Evolutionary conservation across 2,113 vertebrate species (phyloP).

Genomic region (Chamaetylas fuelleborni): DNA sequence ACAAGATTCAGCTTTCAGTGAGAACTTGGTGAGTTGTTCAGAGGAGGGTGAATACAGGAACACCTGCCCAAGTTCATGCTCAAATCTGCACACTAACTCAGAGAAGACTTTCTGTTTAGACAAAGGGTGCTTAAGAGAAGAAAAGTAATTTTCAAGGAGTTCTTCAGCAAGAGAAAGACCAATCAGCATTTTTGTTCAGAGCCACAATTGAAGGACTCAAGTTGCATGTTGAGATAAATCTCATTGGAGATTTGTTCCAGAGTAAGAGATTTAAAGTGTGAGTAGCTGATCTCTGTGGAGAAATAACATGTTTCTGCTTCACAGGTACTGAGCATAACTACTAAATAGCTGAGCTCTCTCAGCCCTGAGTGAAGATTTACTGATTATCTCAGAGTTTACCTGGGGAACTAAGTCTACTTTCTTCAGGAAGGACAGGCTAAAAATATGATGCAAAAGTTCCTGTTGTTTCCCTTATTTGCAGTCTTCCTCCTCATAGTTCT

Average conservation of each 20-base stretch:
- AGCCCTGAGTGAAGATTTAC: neutral
- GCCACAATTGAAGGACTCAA: neutral
- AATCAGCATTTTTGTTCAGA: conserved; percentile 49
- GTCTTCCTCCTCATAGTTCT: neutral
- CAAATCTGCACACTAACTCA: neutral
- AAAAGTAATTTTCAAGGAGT: neutral
- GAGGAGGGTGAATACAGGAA: neutral
- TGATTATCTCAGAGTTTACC: neutral
- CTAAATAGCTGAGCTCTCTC: neutral
- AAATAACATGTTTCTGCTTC: neutral
- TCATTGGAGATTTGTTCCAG: neutral
- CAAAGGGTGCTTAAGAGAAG: neutral
- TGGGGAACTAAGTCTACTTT: neutral
- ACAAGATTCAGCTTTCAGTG: neutral
- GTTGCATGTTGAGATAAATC: neutral
- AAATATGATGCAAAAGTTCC: neutral
- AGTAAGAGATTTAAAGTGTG: neutral
- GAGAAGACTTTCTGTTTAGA: neutral
- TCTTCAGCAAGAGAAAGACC: neutral
- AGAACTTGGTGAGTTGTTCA: neutral
- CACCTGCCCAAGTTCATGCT: neutral
- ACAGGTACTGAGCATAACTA: neutral
- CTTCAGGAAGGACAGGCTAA: neutral
- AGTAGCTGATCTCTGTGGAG: neutral
- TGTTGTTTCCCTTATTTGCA: neutral